Evolutionary conservation across 2,888 invertebrate species (phyloP).

Genomic region (Noctuana brunneofusca): DNA sequence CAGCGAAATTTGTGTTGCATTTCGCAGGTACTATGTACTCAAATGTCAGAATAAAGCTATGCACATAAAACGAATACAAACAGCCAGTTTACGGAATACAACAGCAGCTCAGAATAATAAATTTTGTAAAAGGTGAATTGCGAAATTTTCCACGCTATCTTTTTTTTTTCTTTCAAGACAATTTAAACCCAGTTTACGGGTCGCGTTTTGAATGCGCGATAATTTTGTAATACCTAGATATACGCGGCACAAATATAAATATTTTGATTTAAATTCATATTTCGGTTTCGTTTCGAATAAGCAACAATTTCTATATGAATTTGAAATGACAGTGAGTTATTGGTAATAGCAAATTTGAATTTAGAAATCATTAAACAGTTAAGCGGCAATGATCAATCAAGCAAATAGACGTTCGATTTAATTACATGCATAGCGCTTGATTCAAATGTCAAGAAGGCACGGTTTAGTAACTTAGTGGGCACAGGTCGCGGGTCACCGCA

Average conservation of each 20-base stretch:
- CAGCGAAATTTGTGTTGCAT: slow-evolving; percentile 41
- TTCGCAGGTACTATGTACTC: slow-evolving; percentile 42
- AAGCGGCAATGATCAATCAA: slow-evolving; percentile 41
- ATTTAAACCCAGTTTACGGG: slow-evolving; percentile 31
- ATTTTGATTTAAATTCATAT: background rate
- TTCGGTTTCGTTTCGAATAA: slow-evolving; percentile 1
- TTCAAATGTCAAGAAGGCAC: slow-evolving; percentile 46
- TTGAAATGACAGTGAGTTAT: slow-evolving; percentile 23
- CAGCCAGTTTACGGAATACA: slow-evolving; percentile 38
- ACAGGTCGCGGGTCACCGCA: slow-evolving; percentile 43
- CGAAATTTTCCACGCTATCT: slow-evolving; percentile 26
- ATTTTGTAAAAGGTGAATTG: slow-evolving; percentile 32
- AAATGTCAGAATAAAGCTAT: slow-evolving; percentile 44
- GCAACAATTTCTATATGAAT: slow-evolving; percentile 15
- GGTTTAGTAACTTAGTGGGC: slow-evolving; percentile 37
- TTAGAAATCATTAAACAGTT: slow-evolving; percentile 34
- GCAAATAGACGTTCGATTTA: slow-evolving; percentile 41
- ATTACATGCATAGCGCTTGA: slow-evolving; percentile 38
- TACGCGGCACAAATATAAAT: too few species aligned
- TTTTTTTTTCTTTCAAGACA: slow-evolving; percentile 32
- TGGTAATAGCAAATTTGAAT: slow-evolving; percentile 27
- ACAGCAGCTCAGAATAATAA: slow-evolving; percentile 35
- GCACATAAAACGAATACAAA: slow-evolving; percentile 42
- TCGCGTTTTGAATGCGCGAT: slow-evolving; percentile 27
- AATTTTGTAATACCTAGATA: slow-evolving; percentile 14